These are phyloP conservation scores for Microplitis deprimator DNA, from an alignment of 2,888 invertebrate genomes.

Conservation along the genomic window DNA sequence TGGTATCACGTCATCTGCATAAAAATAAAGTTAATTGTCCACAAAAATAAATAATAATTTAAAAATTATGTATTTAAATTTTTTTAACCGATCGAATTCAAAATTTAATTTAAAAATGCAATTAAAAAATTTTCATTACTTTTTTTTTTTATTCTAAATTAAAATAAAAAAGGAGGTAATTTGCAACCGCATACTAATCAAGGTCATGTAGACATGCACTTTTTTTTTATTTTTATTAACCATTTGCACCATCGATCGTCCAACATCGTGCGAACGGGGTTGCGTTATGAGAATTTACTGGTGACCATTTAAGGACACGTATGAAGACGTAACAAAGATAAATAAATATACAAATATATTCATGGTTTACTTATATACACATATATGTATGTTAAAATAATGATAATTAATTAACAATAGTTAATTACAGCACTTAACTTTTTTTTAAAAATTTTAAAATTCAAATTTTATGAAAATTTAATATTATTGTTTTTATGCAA, in stretches of 20 bases:
- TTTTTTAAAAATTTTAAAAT: too few relatives aligned
- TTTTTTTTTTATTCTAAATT: neutral
- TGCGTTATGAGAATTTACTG: slow-evolving; percentile 12
- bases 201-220: neutral
- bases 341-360: slow-evolving; percentile 4
- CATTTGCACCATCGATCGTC: slow-evolving; percentile 26
- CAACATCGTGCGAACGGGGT: slow-evolving; percentile 25
- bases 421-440: too few relatives aligned
- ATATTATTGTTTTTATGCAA: too few relatives aligned
- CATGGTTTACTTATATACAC: too few relatives aligned
- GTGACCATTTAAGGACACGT: neutral
- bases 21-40: neutral
- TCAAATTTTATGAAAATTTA: too few relatives aligned
- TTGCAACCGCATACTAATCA: neutral
- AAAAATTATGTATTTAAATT: too few relatives aligned
- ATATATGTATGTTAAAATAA: too few relatives aligned
- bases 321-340: neutral
- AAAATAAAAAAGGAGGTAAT: neutral
- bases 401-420: too few relatives aligned
- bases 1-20: neutral
- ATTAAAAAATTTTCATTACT: too few relatives aligned
- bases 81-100: too few relatives aligned
- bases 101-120: too few relatives aligned
- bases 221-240: slow-evolving; percentile 2
- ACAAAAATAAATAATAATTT: neutral